These are phyloP conservation scores for Cossypha caffra DNA, from an alignment of 2,797 vertebrate species.

Conservation along the genomic window DNA sequence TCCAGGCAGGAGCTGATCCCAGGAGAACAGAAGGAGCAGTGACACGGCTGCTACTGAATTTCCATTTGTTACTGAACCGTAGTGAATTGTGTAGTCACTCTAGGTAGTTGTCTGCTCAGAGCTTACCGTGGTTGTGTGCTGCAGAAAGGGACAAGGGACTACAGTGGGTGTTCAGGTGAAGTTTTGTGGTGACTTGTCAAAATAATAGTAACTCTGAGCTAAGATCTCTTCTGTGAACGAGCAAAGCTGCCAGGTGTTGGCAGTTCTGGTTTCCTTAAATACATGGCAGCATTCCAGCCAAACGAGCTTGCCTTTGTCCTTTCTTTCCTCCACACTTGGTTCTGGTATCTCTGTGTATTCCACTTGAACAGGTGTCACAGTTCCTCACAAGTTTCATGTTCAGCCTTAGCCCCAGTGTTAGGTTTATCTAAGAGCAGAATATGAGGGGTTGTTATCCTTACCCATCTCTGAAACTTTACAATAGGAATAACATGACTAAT, in stretches of 20 bases:
- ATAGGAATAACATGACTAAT: not conserved
- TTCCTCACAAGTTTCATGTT: not conserved
- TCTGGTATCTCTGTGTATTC: accelerated
- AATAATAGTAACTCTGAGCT: not conserved
- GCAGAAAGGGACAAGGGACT: not conserved
- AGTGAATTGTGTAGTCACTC: not conserved
- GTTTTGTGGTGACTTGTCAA: not conserved
- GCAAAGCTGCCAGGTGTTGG: not conserved
- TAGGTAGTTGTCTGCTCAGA: not conserved
- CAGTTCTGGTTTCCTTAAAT: slow-evolving; percentile 40
- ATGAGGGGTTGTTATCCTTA: not conserved
- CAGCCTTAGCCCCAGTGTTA: not conserved
- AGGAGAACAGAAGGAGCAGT: accelerated
- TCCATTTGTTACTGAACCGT: not conserved
- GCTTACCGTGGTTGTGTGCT: not conserved
- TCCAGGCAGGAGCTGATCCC: not conserved
- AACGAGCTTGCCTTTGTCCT: not conserved
- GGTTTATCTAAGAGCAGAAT: not conserved
- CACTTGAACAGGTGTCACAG: not conserved
- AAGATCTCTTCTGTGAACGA: not conserved
- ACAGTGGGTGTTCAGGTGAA: not conserved
- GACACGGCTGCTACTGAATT: accelerated
- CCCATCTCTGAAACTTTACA: not conserved
- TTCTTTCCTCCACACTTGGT: not conserved
- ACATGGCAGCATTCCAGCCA: slow-evolving; percentile 29